Base-by-base conservation (phyloP, 2,888 invertebrate genomes). In the Nemurella pictetii region DNA sequence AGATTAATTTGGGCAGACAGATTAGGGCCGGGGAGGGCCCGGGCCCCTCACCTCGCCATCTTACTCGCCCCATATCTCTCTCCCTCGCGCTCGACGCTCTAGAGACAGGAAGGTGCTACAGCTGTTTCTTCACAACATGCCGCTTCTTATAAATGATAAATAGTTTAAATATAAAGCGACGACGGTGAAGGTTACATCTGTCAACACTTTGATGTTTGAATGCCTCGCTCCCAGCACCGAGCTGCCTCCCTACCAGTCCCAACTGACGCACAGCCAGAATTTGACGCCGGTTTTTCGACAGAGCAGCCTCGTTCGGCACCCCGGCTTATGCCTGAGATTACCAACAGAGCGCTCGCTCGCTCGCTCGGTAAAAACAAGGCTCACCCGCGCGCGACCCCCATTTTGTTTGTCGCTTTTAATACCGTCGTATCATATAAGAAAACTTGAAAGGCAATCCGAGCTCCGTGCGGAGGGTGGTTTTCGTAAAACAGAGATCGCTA, bases 81-180 rank as follows among this genome's bases (percentile, higher is more conserved):
- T 36, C 26, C 7, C 75, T 25, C 15, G 75, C 27, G 5, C 3
- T 4, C 26, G 26, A 75, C 75, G 28, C 74, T 25, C 75, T 75
- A 7, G 75, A 9, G 75, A 12, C 26, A 25, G 74, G 74, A 30
- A 7, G 7, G 32, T 7, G 55, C 55, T 55, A 81, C 80, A 81
- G 32, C 80, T 81, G 80, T 81, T 81, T 81, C 80, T 32, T 29
- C 78, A 78, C 30, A 78, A 78, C 78, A 30, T 78, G 35, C 32
- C 25, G 80, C 25, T 26, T 81, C 80, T 81, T 81, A 30, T 81
- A 20, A 35, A 81, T 81, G 80, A 81, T 81, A 81, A 35, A 81
- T 81, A 30, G 80, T 81, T 29, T 55, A 55, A 55, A 55, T 55
- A 30, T 78, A 30, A 78, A 78, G 80, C 29, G n/a, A 35, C 35